phyloP scores from a whole-genome alignment of 2,797 vertebrate genomes.

The Fringilla coelebs region DNA sequence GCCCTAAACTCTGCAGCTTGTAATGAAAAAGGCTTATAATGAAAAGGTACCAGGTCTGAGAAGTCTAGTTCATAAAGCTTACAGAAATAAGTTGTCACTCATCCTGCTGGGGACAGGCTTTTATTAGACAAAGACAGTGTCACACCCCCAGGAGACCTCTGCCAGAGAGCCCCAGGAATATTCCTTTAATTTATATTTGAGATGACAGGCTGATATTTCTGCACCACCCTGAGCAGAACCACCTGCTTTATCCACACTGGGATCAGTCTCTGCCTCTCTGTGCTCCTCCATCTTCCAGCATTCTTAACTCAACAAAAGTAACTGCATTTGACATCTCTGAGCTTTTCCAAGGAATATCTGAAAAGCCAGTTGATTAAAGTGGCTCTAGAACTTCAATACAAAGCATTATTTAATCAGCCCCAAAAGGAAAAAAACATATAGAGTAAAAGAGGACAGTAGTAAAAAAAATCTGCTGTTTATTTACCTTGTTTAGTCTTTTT shows the following conservation, averaged over 20 bases:
- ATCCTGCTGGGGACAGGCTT: not conserved
- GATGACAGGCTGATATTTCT: slow-evolving; percentile 23
- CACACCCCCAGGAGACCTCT: not conserved
- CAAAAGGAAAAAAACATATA: not conserved
- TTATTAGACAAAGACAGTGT: not conserved
- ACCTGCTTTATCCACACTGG: not conserved
- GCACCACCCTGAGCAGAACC: not conserved
- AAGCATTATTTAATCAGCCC: not conserved
- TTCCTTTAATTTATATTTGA: slow-evolving; percentile 27
- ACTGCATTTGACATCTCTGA: not conserved
- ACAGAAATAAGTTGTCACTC: slow-evolving; percentile 12
- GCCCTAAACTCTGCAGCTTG: not conserved
- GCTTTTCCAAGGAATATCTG: not conserved
- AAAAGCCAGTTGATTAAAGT: not conserved
- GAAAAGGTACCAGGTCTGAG: not conserved
- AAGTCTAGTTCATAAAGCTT: not conserved
- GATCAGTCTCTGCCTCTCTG: not conserved
- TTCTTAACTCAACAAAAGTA: not conserved
- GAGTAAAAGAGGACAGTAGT: not conserved
- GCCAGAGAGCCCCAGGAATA: not conserved
- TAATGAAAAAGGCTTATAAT: not conserved
- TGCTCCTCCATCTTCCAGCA: not conserved
- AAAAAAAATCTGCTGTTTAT: not conserved
- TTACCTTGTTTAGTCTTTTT: not conserved
- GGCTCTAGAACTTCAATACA: not conserved